Evolutionary conservation across 2,797 vertebrate genomes (phyloP).

Genomic region (Toxotes lorentzi): DNA sequence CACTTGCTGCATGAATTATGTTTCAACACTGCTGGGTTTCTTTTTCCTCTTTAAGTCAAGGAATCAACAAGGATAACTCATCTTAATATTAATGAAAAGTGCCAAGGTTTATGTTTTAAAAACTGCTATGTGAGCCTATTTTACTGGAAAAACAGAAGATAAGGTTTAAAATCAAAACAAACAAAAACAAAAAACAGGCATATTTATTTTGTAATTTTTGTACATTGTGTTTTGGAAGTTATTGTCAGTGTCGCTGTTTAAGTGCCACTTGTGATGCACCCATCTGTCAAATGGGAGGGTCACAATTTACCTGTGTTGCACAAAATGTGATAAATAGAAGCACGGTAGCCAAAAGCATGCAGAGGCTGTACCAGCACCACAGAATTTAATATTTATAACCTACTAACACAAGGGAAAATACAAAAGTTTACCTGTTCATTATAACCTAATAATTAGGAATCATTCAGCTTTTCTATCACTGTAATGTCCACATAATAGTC

Average conservation of each 20-base stretch:
- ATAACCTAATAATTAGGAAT: conserved; percentile 28
- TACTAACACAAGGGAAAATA: conserved; percentile 35
- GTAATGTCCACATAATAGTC: conserved; percentile 32
- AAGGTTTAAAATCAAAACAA: neutral
- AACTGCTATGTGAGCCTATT: conserved; percentile 48
- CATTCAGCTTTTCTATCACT: conserved; percentile 47
- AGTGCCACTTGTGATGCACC: conserved; percentile 52
- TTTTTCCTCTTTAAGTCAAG: conserved; percentile 26
- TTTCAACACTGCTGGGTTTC: conserved; percentile 36
- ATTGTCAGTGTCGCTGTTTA: conserved; percentile 59
- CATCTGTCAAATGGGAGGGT: neutral
- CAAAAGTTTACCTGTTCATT: conserved; percentile 30
- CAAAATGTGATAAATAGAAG: conserved; percentile 66
- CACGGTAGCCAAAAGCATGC: conserved; percentile 76
- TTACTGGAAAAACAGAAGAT: conserved; percentile 45
- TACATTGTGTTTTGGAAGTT: conserved; percentile 61
- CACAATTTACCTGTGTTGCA: conserved; percentile 49
- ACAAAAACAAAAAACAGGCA: conserved; percentile 1
- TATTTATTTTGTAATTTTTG: conserved; percentile 75
- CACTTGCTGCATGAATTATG: conserved; percentile 67
- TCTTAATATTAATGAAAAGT: conserved; percentile 57
- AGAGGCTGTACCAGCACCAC: conserved; percentile 50
- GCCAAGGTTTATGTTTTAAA: conserved; percentile 53
- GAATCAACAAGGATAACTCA: conserved; percentile 33
- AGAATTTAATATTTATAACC: conserved; percentile 52